Evolutionary conservation across 1,140 invertebrate genomes (phyloP), one percentile per base, ranked within the genome.

Genomic region (Solen grandis): DNA sequence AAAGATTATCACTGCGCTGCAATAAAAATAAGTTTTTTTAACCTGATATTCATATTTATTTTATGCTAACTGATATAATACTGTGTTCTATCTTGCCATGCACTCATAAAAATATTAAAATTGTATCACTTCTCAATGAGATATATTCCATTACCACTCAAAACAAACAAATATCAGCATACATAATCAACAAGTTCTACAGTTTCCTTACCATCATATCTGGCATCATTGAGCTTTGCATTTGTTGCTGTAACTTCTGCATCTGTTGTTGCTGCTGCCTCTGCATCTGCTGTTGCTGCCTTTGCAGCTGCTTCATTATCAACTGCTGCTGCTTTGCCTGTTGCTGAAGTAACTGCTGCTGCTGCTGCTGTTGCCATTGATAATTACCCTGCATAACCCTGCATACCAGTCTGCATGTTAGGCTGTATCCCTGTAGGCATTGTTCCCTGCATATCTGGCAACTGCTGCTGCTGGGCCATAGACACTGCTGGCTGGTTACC

Each of bases 301-400:
- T 38, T 36, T 79, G 76, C 31, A 70, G n/a, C 36, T 79, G 76
- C 54, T 77, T 77, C 74, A 77, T 77, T 22, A 77, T 0, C 35
- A 77, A 0, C 35, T 68, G 65, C n/a, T 79, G 76, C 57, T 79
- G 76, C 41, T 60, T 59, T 13, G 57, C 16, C 41, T 79, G 76
- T 29, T 79, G 76, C 46, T 79, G 76, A 2, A 54, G 31, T 35
- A 36, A 31, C 41, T 63, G 10, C 19, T 57, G 46, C 57, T 77
- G 76, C 57, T 70, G 76, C 59, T 79, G 72, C 59, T 75, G 76
- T 25, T 72, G 66, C 46, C 29, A 27, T 29, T 60, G 57, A 22
- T 25, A n/a, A 13, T 29, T 22, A 27, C 27, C 14, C 29, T 60
- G 29, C 19, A 8, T 46, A 19, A 46, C 8, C 8, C 41, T 46